phyloP scores from a whole-genome alignment of 1,140 invertebrate species.

The Caerostris extrusa region DNA sequence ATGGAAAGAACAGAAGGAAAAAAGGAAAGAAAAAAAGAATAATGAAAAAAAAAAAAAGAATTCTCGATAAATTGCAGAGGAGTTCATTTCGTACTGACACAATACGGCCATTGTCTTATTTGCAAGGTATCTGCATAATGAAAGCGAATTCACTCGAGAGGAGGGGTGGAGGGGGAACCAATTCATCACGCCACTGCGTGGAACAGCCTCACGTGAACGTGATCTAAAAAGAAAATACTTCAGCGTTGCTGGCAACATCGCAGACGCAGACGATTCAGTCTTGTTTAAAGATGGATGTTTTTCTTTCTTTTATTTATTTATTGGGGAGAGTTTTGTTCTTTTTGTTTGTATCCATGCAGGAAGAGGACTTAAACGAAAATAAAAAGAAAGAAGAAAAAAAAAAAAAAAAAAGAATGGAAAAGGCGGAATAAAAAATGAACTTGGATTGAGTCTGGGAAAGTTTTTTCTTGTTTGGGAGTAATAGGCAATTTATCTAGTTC shows the following conservation, averaged over 20 bases:
- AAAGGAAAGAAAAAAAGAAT: background rate
- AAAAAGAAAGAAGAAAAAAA: background rate
- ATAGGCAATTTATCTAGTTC: slow-evolving; percentile 69
- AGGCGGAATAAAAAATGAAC: slow-evolving; percentile 56
- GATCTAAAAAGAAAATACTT: slow-evolving; percentile 14
- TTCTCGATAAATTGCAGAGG: slow-evolving; percentile 3
- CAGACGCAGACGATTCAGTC: slow-evolving; percentile 46
- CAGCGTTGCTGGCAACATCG: slow-evolving; percentile 20
- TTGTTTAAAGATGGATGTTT: slow-evolving; percentile 49
- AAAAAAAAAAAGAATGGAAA: no score
- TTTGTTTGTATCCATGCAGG: slow-evolving; percentile 46
- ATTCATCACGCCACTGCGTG: slow-evolving; percentile 66
- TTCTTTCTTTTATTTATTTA: background rate
- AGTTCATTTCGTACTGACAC: slow-evolving; percentile 35
- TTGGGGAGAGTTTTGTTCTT: slow-evolving; percentile 38
- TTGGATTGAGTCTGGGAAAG: slow-evolving; percentile 44
- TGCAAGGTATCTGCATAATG: slow-evolving; percentile 67
- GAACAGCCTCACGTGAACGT: slow-evolving; percentile 64
- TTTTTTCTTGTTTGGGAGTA: slow-evolving; percentile 67
- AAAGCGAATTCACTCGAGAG: background rate
- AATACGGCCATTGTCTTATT: background rate
- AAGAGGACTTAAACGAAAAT: slow-evolving; percentile 24
- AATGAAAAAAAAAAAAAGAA: background rate
- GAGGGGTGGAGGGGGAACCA: background rate
- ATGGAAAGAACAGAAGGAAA: background rate